Base-by-base conservation (phyloP, 2,888 invertebrate species). In the Zygogramma bicolorata region DNA sequence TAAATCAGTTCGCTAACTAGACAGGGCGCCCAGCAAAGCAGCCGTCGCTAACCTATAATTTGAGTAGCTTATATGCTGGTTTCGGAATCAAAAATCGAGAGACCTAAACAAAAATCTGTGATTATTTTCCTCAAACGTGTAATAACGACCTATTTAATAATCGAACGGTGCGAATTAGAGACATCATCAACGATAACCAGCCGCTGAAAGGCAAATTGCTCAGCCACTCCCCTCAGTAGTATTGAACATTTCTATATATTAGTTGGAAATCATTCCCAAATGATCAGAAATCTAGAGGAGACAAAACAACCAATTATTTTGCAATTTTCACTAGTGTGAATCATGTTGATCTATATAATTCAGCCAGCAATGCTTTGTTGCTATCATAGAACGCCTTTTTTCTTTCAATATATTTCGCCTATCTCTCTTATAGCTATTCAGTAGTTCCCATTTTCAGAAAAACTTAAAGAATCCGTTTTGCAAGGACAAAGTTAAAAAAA, bases 11-110 rank as follows among this genome's bases (percentile, higher is more conserved):
- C 75, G 82, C 80, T 86, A 86, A 86, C 85, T 85, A 85, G 85
- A 85, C 85, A 83, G 84, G 85, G 85, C 85, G 85, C 85, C 85
- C 84, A 82, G 83, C 84, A 85, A 86, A 86, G 84, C 83, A 86
- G 85, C 82, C 80, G 82, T 82, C 82, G 78, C 75, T 6, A 84
- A 83, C 85, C 85, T 85, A 79, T 86, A 86, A 85, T 86, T 86
- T 86, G 38, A 38, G 60, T 60, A 58, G 63, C 62, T 69, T 53
- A 75, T 65, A 67, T 65, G 59, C 38, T 68, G 68, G 68, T 72
- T 70, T 71, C 61, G 13, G 60, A 60, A 40, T 61, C 49, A 67
- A 69, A 75, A 69, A 73, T 59, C 67, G 27, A 68, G 62, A 74
- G 46, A 65, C 70, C 62, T 58, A 42, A 65, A 71, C 71, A 71